Conservation (phyloP, 2,113 vertebrate genomes). For the Hypanus sabinus region DNA sequence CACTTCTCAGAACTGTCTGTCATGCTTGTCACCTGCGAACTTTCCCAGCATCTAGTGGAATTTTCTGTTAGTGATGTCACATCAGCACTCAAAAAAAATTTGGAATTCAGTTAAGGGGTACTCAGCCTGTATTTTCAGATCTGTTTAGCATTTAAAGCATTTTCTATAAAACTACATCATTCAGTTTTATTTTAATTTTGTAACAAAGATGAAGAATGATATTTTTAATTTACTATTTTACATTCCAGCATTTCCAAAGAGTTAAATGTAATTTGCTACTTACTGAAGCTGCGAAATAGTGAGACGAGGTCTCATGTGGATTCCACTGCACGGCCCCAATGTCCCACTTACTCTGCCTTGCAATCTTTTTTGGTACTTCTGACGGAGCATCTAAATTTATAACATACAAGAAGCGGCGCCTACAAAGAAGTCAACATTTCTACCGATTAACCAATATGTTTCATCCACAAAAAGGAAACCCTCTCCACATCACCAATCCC, state of each 20-base stretch:
- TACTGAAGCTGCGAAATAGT: constrained; percentile 89
- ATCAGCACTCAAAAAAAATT: too few relatives aligned
- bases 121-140: not conserved
- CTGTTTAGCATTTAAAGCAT: not conserved
- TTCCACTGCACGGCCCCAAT: constrained; percentile 97
- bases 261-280: constrained; percentile 37
- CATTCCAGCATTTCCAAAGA: not conserved
- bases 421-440: constrained; percentile 47
- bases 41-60: too few relatives aligned
- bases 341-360: constrained; percentile 96
- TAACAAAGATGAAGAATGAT: not conserved
- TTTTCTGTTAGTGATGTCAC: too few relatives aligned
- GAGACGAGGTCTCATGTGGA: constrained; percentile 71
- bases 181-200: not conserved
- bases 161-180: not conserved
- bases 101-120: too few relatives aligned
- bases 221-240: not conserved
- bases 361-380: constrained; percentile 79
- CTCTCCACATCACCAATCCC: too few relatives aligned
- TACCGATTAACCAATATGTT: not conserved
- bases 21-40: too few relatives aligned
- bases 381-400: constrained; percentile 83
- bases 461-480: not conserved
- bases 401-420: constrained; percentile 86
- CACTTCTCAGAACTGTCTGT: too few relatives aligned